Conservation (phyloP, 2,797 vertebrate genomes). For the Notolabrus celidotus region DNA sequence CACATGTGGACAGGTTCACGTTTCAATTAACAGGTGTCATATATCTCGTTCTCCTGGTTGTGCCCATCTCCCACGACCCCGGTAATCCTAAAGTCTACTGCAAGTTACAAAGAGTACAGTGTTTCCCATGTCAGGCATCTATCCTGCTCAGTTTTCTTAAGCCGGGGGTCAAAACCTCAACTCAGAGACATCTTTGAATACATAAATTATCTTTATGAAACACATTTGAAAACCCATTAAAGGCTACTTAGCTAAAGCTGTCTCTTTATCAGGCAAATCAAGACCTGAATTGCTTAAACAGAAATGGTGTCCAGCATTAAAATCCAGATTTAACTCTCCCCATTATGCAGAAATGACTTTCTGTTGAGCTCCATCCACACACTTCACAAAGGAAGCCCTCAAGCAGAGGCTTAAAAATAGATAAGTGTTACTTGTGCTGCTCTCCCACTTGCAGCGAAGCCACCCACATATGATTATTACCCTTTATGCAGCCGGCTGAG, state of each 20-base stretch:
- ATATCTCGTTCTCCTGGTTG: conserved; percentile 56
- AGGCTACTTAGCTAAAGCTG: neutral
- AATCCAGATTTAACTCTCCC: conserved; percentile 25
- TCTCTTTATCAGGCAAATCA: conserved; percentile 15
- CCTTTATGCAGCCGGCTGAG: conserved; percentile 57
- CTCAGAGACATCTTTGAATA: neutral
- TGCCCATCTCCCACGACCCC: conserved; percentile 53
- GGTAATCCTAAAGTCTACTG: conserved; percentile 44
- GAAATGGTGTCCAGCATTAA: neutral
- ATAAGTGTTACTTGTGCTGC: conserved; percentile 70
- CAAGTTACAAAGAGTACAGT: conserved; percentile 35
- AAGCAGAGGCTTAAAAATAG: conserved; percentile 76
- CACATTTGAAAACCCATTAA: neutral
- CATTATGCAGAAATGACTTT: conserved; percentile 33
- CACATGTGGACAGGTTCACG: conserved; percentile 58
- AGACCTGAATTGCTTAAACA: neutral
- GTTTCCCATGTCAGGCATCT: conserved; percentile 15
- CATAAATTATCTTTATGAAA: neutral
- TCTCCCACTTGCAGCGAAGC: conserved; percentile 60
- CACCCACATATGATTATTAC: conserved; percentile 69
- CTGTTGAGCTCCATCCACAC: conserved; percentile 51
- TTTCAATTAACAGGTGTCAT: conserved; percentile 75
- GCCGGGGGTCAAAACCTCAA: neutral
- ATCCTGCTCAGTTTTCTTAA: conserved; percentile 17
- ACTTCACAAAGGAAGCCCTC: conserved; percentile 73